phyloP scores from a whole-genome alignment of 2,113 vertebrate species.

The Emydocephalus ijimae region DNA sequence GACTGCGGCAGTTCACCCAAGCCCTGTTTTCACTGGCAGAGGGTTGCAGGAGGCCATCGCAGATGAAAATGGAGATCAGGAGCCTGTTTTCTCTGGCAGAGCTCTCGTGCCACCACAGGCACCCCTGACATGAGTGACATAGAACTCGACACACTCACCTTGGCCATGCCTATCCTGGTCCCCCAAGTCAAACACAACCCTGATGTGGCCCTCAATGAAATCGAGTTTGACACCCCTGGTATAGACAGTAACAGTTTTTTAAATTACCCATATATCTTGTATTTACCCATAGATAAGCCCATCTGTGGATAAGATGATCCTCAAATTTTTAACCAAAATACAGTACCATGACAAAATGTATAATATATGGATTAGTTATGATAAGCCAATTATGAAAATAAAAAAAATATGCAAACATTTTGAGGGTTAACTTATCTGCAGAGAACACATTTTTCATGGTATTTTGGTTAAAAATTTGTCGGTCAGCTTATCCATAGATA shows the following conservation, averaged over 20 bases:
- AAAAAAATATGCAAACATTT: background rate
- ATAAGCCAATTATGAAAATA: background rate
- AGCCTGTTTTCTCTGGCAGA: no score
- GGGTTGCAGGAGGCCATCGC: no score
- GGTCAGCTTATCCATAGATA: background rate
- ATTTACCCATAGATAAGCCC: background rate
- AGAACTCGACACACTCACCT: no score
- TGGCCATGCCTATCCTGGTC: no score
- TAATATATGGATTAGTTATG: background rate
- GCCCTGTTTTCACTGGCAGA: no score
- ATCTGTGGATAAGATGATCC: background rate
- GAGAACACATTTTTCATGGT: background rate
- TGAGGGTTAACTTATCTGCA: background rate
- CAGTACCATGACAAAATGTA: background rate
- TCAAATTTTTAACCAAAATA: background rate
- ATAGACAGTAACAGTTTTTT: background rate
- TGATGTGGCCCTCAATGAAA: no score
- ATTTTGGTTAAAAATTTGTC: background rate
- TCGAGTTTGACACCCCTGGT: no score
- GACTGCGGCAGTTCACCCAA: no score
- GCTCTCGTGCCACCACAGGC: no score
- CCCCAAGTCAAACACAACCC: no score
- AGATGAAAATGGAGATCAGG: no score
- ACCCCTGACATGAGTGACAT: no score
- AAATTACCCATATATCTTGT: background rate